These are phyloP conservation scores for Macrotus californicus DNA, from an alignment of 2,113 vertebrate genomes.

Conservation along the genomic window DNA sequence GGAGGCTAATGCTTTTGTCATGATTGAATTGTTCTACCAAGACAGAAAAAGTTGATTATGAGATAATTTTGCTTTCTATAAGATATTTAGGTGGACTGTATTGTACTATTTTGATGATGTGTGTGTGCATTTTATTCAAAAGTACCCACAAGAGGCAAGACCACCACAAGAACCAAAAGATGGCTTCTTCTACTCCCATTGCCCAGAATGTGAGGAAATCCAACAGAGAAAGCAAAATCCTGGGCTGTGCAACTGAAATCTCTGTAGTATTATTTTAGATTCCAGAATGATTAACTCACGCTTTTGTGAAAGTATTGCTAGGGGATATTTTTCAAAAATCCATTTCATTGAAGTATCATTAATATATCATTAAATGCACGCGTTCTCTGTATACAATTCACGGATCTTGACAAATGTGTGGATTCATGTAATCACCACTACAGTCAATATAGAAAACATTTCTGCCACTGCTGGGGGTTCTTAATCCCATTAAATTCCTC, in stretches of 20 bases:
- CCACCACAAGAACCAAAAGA: neutral
- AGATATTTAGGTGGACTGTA: neutral
- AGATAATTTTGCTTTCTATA: neutral
- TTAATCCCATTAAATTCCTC: neutral
- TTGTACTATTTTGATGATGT: neutral
- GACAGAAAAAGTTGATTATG: neutral
- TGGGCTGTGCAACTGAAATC: neutral
- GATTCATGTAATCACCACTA: neutral
- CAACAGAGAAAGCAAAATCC: neutral
- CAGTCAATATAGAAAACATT: neutral
- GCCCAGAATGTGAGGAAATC: neutral
- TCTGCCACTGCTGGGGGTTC: neutral
- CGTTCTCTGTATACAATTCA: neutral
- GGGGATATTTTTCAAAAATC: slow-evolving; percentile 1
- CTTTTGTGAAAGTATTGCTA: neutral
- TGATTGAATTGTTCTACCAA: neutral
- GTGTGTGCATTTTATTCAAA: neutral
- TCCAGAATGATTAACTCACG: neutral
- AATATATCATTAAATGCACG: neutral
- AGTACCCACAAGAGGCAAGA: neutral
- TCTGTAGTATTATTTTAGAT: neutral
- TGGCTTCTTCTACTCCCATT: neutral
- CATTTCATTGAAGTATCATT: neutral
- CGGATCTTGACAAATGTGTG: neutral
- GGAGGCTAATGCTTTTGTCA: neutral